These are phyloP conservation scores for Brachyptera risi DNA, from an alignment of 2,888 invertebrate genomes.

Conservation along the genomic window DNA sequence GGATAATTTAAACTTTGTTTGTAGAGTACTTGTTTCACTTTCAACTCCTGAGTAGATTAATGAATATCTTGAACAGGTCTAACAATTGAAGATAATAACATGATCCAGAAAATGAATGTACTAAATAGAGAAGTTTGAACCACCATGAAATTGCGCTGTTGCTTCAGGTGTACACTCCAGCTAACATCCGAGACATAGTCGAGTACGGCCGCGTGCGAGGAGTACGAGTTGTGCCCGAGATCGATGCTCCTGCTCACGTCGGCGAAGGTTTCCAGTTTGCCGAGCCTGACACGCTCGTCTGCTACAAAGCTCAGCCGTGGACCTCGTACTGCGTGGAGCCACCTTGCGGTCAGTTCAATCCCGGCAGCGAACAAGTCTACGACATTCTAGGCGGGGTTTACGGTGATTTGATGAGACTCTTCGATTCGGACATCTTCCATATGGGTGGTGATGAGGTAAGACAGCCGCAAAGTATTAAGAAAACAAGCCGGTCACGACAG, in stretches of 20 bases:
- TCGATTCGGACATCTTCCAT: conserved; percentile 74
- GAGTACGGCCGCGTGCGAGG: conserved; percentile 70
- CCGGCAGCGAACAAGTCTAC: conserved; percentile 64
- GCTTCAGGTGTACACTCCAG: conserved; percentile 60
- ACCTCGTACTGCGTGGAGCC: conserved; percentile 76
- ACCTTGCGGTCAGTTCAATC: conserved; percentile 81
- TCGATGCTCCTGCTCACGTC: conserved; percentile 88
- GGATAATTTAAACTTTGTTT: too few species aligned
- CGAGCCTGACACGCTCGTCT: conserved; percentile 41
- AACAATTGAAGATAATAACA: too few species aligned
- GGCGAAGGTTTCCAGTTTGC: conserved; percentile 90
- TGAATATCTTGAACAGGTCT: too few species aligned
- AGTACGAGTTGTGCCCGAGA: conserved; percentile 84
- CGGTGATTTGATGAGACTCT: conserved; percentile 67
- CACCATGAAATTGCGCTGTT: background rate
- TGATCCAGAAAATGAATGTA: too few species aligned
- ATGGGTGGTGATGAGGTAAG: conserved; percentile 90
- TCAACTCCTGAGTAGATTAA: too few species aligned
- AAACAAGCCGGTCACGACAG: too few species aligned
- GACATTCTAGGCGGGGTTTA: conserved; percentile 69
- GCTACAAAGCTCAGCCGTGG: conserved; percentile 59
- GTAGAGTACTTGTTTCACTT: too few species aligned
- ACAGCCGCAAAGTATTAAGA: too few species aligned
- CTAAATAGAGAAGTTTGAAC: background rate
- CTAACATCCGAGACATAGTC: conserved; percentile 67